Evolutionary conservation across 2,888 invertebrate species (phyloP).

Genomic region (Leptinotarsa tumamoca): DNA sequence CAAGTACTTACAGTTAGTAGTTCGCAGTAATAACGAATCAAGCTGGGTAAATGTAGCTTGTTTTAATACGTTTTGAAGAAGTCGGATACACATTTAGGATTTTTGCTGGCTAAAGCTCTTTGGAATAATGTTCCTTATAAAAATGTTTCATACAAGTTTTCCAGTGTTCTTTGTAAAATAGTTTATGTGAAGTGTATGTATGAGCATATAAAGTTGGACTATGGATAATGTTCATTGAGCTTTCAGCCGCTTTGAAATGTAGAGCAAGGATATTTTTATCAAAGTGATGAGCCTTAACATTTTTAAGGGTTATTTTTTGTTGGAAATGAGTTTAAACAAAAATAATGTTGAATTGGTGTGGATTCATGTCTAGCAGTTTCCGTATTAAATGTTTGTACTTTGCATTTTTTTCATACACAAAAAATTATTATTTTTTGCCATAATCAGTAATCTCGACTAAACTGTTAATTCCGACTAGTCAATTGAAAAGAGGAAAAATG

Average conservation of each 20-base stretch:
- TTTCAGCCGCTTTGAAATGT: too few relatives aligned
- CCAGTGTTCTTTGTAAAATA: too few relatives aligned
- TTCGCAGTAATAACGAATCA: neutral
- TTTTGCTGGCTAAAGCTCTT: neutral
- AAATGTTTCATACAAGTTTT: too few relatives aligned
- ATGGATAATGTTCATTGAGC: too few relatives aligned
- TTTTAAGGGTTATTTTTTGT: neutral
- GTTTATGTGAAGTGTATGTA: too few relatives aligned
- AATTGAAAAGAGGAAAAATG: conserved; percentile 12
- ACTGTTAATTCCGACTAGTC: conserved; percentile 12
- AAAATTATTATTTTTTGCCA: conserved; percentile 1
- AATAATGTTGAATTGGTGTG: neutral
- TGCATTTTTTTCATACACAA: neutral
- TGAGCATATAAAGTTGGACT: too few relatives aligned
- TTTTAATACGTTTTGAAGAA: neutral
- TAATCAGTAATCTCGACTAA: neutral
- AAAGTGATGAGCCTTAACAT: neutral
- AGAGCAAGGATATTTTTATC: neutral
- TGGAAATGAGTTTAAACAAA: neutral
- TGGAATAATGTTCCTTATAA: neutral
- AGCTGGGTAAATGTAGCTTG: neutral
- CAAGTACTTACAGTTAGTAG: conserved; percentile 29
- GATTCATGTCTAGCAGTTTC: neutral
- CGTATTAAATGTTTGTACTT: too few relatives aligned
- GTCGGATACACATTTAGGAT: neutral